These are phyloP conservation scores for Callopanchax toddi DNA, from an alignment of 2,113 vertebrate genomes.

Conservation along the genomic window DNA sequence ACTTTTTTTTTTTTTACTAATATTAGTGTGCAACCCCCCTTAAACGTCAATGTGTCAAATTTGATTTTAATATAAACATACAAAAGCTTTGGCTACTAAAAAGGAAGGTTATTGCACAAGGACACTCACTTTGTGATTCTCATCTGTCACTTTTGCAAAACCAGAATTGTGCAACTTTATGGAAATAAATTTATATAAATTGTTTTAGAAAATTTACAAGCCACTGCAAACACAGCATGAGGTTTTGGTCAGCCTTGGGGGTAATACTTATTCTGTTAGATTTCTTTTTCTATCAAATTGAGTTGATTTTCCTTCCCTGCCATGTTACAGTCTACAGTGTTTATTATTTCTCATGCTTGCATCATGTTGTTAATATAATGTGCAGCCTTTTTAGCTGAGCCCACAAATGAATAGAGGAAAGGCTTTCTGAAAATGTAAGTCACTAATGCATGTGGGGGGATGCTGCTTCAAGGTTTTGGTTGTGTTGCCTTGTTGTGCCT, in stretches of 20 bases:
- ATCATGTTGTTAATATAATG: not conserved
- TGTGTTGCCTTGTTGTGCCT: constrained; percentile 35
- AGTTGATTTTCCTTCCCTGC: not conserved
- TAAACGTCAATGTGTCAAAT: too few relatives aligned
- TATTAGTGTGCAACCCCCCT: too few relatives aligned
- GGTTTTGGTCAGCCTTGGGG: not conserved
- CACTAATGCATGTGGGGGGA: constrained; percentile 20
- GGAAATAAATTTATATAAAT: not conserved
- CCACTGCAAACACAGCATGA: not conserved
- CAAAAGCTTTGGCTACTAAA: too few relatives aligned
- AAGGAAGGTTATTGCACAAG: not conserved
- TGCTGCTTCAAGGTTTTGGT: constrained; percentile 22
- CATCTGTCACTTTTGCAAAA: not conserved
- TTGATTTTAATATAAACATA: not conserved
- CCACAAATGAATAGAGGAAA: not conserved
- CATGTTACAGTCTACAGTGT: too few relatives aligned
- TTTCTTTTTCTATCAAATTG: not conserved
- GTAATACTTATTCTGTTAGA: too few relatives aligned
- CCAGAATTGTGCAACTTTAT: not conserved
- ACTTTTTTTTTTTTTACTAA: not conserved
- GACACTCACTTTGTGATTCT: not conserved
- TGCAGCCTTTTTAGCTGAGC: not conserved
- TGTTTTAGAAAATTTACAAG: not conserved
- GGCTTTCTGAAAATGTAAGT: constrained; percentile 1
- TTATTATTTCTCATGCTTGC: too few relatives aligned